A percentile compares a stretch with the other conserved stretches of the same genome.
Evolutionary conservation across 2,888 invertebrate genomes (phyloP).

Genomic region (Drosophila colorata): DNA sequence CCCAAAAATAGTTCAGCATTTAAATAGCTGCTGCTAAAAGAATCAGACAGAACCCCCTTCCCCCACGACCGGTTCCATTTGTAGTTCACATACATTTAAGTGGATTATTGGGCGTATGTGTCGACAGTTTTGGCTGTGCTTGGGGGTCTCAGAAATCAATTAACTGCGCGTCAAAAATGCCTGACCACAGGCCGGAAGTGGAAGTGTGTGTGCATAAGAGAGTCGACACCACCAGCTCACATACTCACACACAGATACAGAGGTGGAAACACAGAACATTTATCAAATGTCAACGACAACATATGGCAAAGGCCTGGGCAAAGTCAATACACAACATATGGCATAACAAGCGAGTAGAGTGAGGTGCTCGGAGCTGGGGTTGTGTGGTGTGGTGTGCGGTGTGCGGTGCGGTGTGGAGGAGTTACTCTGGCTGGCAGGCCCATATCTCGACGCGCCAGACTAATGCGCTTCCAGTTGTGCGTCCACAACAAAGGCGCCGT

Average conservation of each 20-base stretch:
- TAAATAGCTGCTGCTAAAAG: conserved; percentile 39
- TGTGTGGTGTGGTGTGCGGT: neutral
- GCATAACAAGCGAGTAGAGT: conserved; percentile 22
- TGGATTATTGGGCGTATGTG: conserved; percentile 65
- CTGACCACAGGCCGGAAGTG: conserved; percentile 65
- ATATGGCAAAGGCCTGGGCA: conserved; percentile 62
- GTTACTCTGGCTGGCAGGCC: neutral
- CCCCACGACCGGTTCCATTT: neutral
- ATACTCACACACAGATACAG: conserved; percentile 12
- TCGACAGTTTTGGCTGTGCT: conserved; percentile 38
- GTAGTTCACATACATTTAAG: conserved; percentile 48
- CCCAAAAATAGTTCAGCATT: conserved; percentile 49
- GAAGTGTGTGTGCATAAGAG: conserved; percentile 14
- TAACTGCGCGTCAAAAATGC: conserved; percentile 68
- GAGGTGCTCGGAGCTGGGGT: neutral
- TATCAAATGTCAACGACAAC: conserved; percentile 71
- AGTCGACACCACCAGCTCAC: conserved; percentile 9
- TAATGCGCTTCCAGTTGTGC: neutral
- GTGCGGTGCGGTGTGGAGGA: neutral
- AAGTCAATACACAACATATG: conserved; percentile 58
- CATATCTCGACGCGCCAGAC: conserved; percentile 14
- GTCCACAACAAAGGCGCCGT: conserved; percentile 34
- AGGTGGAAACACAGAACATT: conserved; percentile 49
- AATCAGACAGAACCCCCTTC: conserved; percentile 19
- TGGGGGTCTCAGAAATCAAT: conserved; percentile 71